Evolutionary conservation across 1,140 invertebrate species (phyloP).

Genomic region (Hestina assimilis): DNA sequence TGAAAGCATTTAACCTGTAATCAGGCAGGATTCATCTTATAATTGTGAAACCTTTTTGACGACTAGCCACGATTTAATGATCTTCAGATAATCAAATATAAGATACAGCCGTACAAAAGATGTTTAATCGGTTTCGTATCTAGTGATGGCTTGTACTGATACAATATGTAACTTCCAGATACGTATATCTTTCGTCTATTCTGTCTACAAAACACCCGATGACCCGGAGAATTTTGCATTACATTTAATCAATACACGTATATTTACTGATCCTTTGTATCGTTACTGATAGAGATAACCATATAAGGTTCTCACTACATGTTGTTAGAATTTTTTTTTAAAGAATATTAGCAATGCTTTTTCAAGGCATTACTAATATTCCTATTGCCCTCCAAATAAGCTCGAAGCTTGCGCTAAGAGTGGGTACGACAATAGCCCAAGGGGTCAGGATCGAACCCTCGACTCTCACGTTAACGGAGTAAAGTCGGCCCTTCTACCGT

Average conservation of each 20-base stretch:
- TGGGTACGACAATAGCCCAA: no score
- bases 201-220: not conserved
- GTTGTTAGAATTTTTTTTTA: not conserved
- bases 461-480: no score
- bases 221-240: not conserved
- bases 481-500: no score
- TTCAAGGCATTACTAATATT: no score
- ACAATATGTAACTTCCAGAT: not conserved
- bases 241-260: not conserved
- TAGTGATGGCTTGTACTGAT: slow-evolving; percentile 11
- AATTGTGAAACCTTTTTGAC: slow-evolving; percentile 14
- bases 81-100: slow-evolving; percentile 13
- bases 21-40: slow-evolving; percentile 46
- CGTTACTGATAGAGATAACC: not conserved
- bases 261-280: slow-evolving; percentile 8
- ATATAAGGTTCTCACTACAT: not conserved
- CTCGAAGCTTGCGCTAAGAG: no score
- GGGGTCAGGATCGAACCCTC: no score
- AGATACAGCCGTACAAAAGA: slow-evolving; percentile 18
- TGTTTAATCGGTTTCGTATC: slow-evolving; percentile 11
- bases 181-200: not conserved
- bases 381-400: no score
- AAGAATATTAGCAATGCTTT: no score
- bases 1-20: slow-evolving; percentile 64
- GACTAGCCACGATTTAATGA: slow-evolving; percentile 19